These are phyloP conservation scores for Chaenocephalus aceratus DNA, from an alignment of 2,113 vertebrate species.

Conservation along the genomic window DNA sequence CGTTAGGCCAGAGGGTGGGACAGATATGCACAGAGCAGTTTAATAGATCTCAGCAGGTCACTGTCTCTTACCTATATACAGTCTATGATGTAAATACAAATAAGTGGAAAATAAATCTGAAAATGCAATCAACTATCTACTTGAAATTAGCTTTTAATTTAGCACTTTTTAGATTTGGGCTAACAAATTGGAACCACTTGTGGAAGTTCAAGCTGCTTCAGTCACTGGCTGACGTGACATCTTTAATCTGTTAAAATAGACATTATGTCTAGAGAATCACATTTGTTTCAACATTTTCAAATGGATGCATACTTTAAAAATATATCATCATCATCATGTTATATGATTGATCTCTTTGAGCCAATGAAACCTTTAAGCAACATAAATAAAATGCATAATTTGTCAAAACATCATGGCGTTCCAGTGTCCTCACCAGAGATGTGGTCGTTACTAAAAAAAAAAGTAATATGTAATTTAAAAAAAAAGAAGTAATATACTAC, in stretches of 20 bases:
- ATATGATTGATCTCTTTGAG: not conserved
- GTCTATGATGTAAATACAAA: not conserved
- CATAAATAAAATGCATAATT: too few species aligned
- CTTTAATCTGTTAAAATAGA: not conserved
- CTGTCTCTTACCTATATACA: constrained; percentile 33
- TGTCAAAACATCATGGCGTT: too few species aligned
- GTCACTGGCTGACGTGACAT: not conserved
- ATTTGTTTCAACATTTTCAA: too few species aligned
- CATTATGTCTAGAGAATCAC: too few species aligned
- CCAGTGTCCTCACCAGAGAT: too few species aligned
- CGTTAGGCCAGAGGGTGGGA: constrained; percentile 28
- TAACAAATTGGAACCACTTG: not conserved
- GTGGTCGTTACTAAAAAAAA: too few species aligned
- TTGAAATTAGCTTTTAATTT: not conserved
- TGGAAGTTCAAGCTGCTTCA: not conserved
- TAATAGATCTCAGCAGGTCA: constrained; percentile 55
- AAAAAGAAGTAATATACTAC: too few species aligned
- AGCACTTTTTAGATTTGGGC: not conserved
- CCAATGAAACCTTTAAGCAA: too few species aligned
- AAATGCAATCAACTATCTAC: not conserved
- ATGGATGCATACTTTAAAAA: not conserved
- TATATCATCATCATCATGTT: not conserved
- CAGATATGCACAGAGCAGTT: constrained; percentile 37
- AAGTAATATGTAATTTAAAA: too few species aligned
- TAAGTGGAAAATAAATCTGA: not conserved